Conservation (phyloP, 35 echinoderm and acorn worm species). For the Patiria miniata region DNA sequence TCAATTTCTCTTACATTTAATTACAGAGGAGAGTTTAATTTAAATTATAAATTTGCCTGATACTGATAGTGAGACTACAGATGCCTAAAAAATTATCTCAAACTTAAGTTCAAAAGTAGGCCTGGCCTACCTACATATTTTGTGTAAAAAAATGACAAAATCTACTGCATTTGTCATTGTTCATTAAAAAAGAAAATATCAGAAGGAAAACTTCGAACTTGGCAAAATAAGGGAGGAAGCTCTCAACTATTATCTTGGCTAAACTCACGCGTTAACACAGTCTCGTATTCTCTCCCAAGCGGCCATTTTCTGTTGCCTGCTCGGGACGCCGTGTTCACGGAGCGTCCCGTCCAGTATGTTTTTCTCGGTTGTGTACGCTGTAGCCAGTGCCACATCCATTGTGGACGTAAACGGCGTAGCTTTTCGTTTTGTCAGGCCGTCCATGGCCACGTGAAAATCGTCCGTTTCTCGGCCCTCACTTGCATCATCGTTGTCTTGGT, state of each 20-base stretch:
- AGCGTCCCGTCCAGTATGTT: slow-evolving; percentile 17
- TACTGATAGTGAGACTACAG: no score
- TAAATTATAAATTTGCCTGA: no score
- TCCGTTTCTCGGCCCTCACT: not conserved
- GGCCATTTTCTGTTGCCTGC: not conserved
- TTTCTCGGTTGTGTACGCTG: not conserved
- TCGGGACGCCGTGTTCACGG: not conserved
- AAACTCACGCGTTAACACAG: slow-evolving; percentile 11
- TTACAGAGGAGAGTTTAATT: no score
- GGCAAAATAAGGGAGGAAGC: no score
- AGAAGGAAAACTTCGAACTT: no score
- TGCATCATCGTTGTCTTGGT: not conserved
- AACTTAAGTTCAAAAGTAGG: no score
- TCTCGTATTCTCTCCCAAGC: slow-evolving; percentile 9
- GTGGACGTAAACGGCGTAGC: not conserved
- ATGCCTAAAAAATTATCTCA: no score
- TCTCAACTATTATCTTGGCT: not conserved
- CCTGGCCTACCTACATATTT: no score
- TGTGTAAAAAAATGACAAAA: no score
- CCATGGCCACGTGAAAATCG: not conserved
- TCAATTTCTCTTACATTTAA: no score
- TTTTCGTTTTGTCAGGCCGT: slow-evolving; percentile 14
- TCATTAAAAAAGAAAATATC: no score
- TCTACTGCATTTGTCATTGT: no score
- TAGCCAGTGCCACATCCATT: slow-evolving; percentile 17